Evolutionary conservation across 2,113 vertebrate genomes (phyloP).

Genomic region (Nesoenas mayeri): DNA sequence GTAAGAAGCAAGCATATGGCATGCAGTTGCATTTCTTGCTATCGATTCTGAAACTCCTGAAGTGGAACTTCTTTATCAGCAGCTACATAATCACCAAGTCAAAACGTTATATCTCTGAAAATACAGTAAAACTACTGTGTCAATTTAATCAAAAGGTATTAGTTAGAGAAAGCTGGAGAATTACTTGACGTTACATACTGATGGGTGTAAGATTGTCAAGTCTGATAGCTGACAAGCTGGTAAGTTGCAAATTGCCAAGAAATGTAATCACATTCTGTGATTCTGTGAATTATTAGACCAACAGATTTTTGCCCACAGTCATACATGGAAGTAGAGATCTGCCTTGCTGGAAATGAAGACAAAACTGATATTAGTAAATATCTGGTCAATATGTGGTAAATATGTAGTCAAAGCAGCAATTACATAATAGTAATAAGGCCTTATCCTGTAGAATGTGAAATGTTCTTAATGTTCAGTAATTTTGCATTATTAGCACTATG

Average conservation of each 20-base stretch:
- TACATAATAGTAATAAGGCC: neutral
- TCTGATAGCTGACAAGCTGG: neutral
- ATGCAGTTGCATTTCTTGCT: slow-evolving; percentile 12
- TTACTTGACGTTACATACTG: neutral
- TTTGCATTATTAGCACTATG: neutral
- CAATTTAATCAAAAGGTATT: slow-evolving; percentile 33
- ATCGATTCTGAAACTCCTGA: slow-evolving; percentile 49
- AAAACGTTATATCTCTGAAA: slow-evolving; percentile 14
- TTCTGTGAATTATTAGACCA: neutral
- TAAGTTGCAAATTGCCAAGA: neutral
- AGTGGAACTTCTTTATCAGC: slow-evolving; percentile 38
- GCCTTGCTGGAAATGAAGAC: neutral
- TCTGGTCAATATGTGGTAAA: neutral
- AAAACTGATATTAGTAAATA: neutral
- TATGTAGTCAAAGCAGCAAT: neutral
- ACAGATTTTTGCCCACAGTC: neutral
- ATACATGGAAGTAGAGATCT: neutral
- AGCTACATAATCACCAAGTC: slow-evolving; percentile 16
- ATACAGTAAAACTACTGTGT: neutral
- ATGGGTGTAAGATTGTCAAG: neutral
- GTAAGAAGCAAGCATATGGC: slow-evolving; percentile 1
- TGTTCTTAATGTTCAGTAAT: neutral
- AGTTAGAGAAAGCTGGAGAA: neutral
- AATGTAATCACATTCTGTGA: neutral
- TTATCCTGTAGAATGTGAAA: neutral